Evolutionary conservation across 2,888 invertebrate species (phyloP), one percentile per base, ranked within the genome.

Genomic region (Morpho deidamia): DNA sequence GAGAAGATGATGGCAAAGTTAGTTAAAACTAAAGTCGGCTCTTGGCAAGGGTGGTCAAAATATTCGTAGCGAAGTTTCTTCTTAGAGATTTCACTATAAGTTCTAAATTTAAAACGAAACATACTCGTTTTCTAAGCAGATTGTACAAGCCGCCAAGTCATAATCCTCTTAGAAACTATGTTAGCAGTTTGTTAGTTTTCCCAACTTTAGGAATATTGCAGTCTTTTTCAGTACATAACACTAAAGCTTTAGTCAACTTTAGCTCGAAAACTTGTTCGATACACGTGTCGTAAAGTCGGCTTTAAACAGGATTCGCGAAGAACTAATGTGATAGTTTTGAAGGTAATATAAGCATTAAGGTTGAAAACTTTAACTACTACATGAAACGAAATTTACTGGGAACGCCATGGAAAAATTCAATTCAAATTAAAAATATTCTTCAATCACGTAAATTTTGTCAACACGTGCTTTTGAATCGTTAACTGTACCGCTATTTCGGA

Each of bases 201-300:
- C 43, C 40, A 53, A 51, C 48, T 53, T 57, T 10, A n/a, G 35
- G 47, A 54, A 41, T 40, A 49, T 49, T 49, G 44, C 44, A 57
- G 47, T 37, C 42, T 51, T 23, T 23, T 44, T 40, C 55, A 7
- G 33, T 45, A 45, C 46, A 43, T 46, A 55, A 40, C 51, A 42
- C 48, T 48, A 54, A 55, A 39, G 55, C 51, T 55, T 51, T 33
- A 41, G 44, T 32, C 40, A 45, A 55, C 51, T 58, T 58, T 51
- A 51, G 47, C 40, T 48, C 55, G 42, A 32, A 58, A 55, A 55
- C 37, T 56, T 47, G 35, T 41, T 12, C 51, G 23, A 55, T 47
- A 48, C 54, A 51, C 53, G 44, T 42, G 54, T 53, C 51, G 35
- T 9, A 34, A 41, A 48, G 48, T 41, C 40, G 48, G 41, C 48